Base-by-base conservation (phyloP, 1,140 invertebrate genomes). In the Eupristina koningsbergeri region DNA sequence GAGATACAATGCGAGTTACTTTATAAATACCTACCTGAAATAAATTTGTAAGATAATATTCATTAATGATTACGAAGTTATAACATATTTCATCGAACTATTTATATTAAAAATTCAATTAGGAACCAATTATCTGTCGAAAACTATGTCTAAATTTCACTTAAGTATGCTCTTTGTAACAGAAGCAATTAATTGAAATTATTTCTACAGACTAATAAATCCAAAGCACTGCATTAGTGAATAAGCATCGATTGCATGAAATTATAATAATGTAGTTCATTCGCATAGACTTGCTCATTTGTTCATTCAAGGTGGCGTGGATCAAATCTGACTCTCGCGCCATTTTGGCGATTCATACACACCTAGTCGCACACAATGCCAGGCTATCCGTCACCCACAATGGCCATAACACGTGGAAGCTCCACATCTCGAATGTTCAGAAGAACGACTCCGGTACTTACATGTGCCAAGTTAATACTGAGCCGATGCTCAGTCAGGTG, bases 391-490 rank as follows among this genome's bases (percentile, higher is more conserved):
- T 98, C 83, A 97, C 96, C 69, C 97, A 97, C 92, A 97, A 97
- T 92, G 96, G 97, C 71, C 96, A 97, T 92, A 97, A 97, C 89
- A 97, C 97, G 80, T 98, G 97, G 97, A 97, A 96, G 91, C 94
- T 98, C 86, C 96, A 97, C 92, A 95, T 98, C 88, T 94, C 95
- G 84, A 96, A 97, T 89, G 97, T 98, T 45, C 96, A 97, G 91
- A 95, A 96, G 87, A 97, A 97, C 89, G 97, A 98, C 91, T 96
- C 96, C 3, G 97, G 96, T 79, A 96, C 95, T 36, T 98, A 97
- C 91, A 97, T 97, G 96, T 98, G 97, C 91, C 97, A 98, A 92
- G 95, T 98, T 86, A 98, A 98, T 90, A 98, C 97, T 7, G 96
- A 97, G 88, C 97, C 97, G 9, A 97, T 97, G 96, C 94, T 95